phyloP scores from a whole-genome alignment of 1,140 invertebrate species.

The Bactericera cockerelli region DNA sequence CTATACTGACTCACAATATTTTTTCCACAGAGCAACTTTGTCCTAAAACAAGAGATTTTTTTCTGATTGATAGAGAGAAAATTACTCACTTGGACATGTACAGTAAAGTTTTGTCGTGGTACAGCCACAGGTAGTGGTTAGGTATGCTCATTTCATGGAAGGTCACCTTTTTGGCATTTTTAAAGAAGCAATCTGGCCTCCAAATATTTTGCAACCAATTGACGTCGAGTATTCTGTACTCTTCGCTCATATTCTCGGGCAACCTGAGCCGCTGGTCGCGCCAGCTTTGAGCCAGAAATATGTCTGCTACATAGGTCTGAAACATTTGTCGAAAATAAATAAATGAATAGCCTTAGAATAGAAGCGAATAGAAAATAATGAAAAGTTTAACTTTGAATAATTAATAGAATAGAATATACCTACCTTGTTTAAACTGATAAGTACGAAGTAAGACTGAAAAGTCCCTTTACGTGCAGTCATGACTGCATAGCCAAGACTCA shows the following conservation, averaged over 20 bases:
- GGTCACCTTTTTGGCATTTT: constrained; percentile 79
- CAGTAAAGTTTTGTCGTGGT: constrained; percentile 72
- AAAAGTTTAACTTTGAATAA: not conserved
- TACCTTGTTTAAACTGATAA: not conserved
- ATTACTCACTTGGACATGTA: constrained; percentile 66
- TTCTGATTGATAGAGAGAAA: too few relatives aligned
- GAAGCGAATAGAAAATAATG: not conserved
- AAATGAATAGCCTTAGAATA: constrained; percentile 7
- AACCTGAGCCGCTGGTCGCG: constrained; percentile 71
- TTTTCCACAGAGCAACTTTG: too few relatives aligned
- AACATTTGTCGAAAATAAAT: constrained; percentile 26
- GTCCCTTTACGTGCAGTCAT: too few relatives aligned
- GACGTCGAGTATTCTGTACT: constrained; percentile 70
- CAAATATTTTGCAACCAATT: constrained; percentile 83
- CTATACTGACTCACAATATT: too few relatives aligned
- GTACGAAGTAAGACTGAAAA: too few relatives aligned
- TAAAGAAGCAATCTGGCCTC: constrained; percentile 77
- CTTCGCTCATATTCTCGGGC: constrained; percentile 80
- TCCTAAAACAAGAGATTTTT: too few relatives aligned
- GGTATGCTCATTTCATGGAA: constrained; percentile 89
- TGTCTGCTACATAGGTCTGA: constrained; percentile 75
- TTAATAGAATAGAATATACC: not conserved
- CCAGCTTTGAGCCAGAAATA: constrained; percentile 85
- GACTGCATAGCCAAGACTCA: too few relatives aligned
- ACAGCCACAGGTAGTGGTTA: constrained; percentile 78